These are phyloP conservation scores for Acanthoscelides obtectus DNA, from an alignment of 2,888 invertebrate genomes.

Conservation along the genomic window DNA sequence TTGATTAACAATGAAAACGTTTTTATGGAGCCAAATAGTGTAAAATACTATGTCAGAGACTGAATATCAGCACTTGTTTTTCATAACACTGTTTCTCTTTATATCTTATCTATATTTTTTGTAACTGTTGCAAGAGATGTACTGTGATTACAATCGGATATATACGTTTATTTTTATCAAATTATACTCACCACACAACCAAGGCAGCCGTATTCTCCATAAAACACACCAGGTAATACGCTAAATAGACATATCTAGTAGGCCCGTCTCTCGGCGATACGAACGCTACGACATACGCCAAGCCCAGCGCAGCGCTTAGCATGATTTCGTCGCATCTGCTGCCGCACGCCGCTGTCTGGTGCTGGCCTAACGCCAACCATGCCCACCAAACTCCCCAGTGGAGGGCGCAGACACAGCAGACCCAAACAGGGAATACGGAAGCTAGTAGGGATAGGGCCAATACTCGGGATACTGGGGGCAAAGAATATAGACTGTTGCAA, in stretches of 20 bases:
- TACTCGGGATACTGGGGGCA: constrained; percentile 50
- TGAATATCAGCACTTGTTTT: too few species aligned
- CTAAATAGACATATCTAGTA: constrained; percentile 51
- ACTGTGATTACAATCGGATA: too few species aligned
- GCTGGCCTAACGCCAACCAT: constrained; percentile 51
- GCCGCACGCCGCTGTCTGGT: constrained; percentile 47
- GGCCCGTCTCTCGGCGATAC: constrained; percentile 58
- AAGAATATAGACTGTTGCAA: too few species aligned
- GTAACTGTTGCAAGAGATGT: too few species aligned
- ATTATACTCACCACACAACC: constrained; percentile 45
- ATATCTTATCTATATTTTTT: too few species aligned
- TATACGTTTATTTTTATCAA: too few species aligned
- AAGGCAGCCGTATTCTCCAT: constrained; percentile 50
- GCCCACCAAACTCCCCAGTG: constrained; percentile 56
- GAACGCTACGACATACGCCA: constrained; percentile 58
- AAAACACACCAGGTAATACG: constrained; percentile 49
- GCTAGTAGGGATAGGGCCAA: constrained; percentile 55
- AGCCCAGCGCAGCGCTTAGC: constrained; percentile 53
- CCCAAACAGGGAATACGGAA: constrained; percentile 50
- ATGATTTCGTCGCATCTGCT: constrained; percentile 47
- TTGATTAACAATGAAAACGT: too few species aligned
- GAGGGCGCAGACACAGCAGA: constrained; percentile 47
- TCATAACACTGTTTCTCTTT: too few species aligned
- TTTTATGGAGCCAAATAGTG: too few species aligned
- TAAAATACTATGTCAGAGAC: too few species aligned